Conservation (phyloP, 2,888 invertebrate genomes). For the Netelia inedita region DNA sequence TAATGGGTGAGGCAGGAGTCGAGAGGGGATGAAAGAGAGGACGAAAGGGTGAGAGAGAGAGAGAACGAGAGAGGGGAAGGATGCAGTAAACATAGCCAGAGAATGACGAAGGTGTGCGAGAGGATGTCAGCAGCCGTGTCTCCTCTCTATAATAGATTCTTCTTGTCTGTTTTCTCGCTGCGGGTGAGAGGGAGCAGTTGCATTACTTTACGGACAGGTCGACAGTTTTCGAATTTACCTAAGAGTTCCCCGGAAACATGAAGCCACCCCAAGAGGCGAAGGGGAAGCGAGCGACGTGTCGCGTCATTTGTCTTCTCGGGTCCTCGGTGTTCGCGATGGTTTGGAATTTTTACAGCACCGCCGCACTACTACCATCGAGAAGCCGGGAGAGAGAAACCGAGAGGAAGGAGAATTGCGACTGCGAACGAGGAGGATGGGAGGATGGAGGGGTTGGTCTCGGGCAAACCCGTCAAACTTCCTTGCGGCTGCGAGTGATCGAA, state of each 20-base stretch:
- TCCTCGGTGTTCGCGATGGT: slow-evolving; percentile 51
- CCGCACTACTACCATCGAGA: slow-evolving; percentile 3
- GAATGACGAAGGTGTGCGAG: slow-evolving; percentile 51
- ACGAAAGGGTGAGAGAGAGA: too few relatives aligned
- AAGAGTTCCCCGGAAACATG: slow-evolving; percentile 55
- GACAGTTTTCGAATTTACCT: slow-evolving; percentile 70
- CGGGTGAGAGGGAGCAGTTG: slow-evolving; percentile 42
- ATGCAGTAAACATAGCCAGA: slow-evolving; percentile 43
- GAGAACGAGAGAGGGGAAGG: background rate
- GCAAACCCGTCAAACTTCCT: slow-evolving; percentile 64
- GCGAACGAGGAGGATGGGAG: background rate
- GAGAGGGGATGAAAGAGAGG: too few relatives aligned
- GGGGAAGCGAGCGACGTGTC: slow-evolving; percentile 36
- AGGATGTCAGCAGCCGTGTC: slow-evolving; percentile 52
- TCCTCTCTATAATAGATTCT: slow-evolving; percentile 65
- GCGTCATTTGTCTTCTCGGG: slow-evolving; percentile 69
- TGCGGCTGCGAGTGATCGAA: slow-evolving; percentile 62
- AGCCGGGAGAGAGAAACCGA: slow-evolving; percentile 26
- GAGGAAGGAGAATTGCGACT: slow-evolving; percentile 30
- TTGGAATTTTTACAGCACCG: slow-evolving; percentile 61
- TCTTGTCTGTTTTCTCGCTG: slow-evolving; percentile 54
- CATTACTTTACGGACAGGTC: slow-evolving; percentile 66
- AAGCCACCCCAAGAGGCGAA: slow-evolving; percentile 42
- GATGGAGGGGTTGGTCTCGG: slow-evolving; percentile 15
- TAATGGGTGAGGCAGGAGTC: slow-evolving; percentile 38